Evolutionary conservation across 2,113 vertebrate genomes (phyloP).

Genomic region (Aegithalos caudatus): DNA sequence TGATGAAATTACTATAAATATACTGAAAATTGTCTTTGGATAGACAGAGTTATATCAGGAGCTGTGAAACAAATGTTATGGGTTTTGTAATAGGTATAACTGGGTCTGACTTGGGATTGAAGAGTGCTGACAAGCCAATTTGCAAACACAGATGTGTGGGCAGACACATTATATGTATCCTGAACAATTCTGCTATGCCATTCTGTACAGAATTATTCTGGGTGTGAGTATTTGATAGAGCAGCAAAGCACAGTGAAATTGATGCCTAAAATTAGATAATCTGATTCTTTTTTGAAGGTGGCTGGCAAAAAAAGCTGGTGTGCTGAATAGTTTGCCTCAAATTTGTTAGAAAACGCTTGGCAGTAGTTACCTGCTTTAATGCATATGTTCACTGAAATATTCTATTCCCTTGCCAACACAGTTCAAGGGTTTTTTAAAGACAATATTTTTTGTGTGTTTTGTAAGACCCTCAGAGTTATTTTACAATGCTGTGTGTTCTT

Average conservation of each 20-base stretch:
- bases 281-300: background rate
- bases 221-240: background rate
- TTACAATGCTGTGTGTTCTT: background rate
- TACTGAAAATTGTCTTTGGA: background rate
- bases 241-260: background rate
- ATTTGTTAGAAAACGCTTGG: background rate
- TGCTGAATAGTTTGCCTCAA: background rate
- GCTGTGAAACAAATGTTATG: background rate
- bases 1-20: background rate
- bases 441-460: background rate
- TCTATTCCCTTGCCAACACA: background rate
- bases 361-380: background rate
- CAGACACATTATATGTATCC: background rate
- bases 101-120: background rate
- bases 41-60: background rate
- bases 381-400: background rate
- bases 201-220: background rate
- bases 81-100: background rate
- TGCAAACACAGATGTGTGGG: slow-evolving; percentile 2
- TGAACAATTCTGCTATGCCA: background rate
- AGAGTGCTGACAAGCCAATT: slow-evolving; percentile 4
- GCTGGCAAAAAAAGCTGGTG: background rate
- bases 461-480: background rate
- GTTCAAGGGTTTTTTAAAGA: background rate
- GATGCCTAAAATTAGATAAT: background rate